These are phyloP conservation scores for Phocoena sinus DNA, from an alignment of 2,113 vertebrate genomes.

Conservation along the genomic window DNA sequence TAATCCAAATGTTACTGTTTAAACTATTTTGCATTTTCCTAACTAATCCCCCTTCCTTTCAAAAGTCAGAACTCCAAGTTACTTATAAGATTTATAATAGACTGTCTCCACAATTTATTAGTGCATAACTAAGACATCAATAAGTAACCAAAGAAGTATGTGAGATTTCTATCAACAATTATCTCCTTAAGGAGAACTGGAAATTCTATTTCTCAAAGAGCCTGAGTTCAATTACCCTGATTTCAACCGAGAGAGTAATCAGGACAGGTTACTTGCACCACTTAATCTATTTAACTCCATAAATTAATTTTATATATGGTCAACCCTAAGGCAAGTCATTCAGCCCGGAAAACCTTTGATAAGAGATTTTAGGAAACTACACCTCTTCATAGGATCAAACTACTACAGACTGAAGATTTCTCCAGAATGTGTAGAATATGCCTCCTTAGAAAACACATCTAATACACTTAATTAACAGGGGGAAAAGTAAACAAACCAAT, in stretches of 20 bases:
- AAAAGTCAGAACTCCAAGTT: background rate
- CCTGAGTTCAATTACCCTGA: background rate
- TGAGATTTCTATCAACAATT: background rate
- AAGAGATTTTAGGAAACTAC: background rate
- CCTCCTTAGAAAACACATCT: background rate
- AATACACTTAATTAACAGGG: background rate
- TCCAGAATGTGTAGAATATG: background rate
- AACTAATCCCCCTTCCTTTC: background rate
- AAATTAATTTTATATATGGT: background rate
- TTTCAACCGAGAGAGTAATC: background rate
- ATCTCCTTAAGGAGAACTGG: background rate
- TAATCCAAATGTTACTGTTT: conserved; percentile 24
- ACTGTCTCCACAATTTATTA: background rate
- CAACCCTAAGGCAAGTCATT: background rate
- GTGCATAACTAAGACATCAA: background rate
- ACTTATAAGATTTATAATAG: conserved; percentile 2
- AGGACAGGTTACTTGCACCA: background rate
- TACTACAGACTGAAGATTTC: background rate
- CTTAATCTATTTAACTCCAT: background rate
- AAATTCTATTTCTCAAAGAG: background rate
- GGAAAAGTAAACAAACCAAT: background rate
- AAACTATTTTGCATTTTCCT: conserved; percentile 47
- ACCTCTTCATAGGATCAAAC: background rate
- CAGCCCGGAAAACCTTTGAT: background rate
- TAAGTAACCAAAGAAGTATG: background rate